phyloP scores from a whole-genome alignment of 2,797 vertebrate genomes.

The Bradypodion pumilum region DNA sequence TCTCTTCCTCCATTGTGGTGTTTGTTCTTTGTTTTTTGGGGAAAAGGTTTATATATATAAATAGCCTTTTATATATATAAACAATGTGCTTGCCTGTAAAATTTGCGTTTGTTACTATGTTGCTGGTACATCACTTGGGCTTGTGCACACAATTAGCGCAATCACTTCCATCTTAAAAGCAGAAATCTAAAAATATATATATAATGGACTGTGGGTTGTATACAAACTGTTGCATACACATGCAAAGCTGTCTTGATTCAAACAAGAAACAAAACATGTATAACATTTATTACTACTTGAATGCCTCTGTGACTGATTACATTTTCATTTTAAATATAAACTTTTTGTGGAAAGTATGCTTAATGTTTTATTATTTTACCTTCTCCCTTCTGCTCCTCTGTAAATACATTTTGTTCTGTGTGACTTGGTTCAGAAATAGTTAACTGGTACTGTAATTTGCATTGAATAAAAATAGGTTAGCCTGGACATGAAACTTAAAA shows the following conservation, averaged over 20 bases:
- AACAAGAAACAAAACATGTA: conserved; percentile 90
- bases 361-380: conserved; percentile 86
- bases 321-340: conserved; percentile 85
- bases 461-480: conserved; percentile 99
- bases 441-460: conserved; percentile 99
- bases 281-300: conserved; percentile 99
- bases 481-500: conserved; percentile 93
- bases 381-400: conserved; percentile 80
- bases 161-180: conserved; percentile 84
- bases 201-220: conserved; percentile 84
- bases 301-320: conserved; percentile 98
- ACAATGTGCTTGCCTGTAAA: conserved; percentile 94
- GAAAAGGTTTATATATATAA: conserved; percentile 64
- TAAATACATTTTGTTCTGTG: conserved; percentile 99
- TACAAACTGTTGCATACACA: conserved; percentile 84
- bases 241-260: conserved; percentile 87
- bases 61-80: conserved; percentile 77
- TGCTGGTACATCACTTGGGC: conserved; percentile 85
- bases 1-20: conserved; percentile 82
- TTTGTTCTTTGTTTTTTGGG: conserved; percentile 71
- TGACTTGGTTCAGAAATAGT: conserved; percentile 97
- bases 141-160: conserved; percentile 83
- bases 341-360: conserved; percentile 98
- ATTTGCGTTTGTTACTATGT: conserved; percentile 91
- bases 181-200: conserved; percentile 78